A percentile compares a stretch with the other conserved stretches of the same genome.
phyloP scores from a whole-genome alignment of 1,140 invertebrate genomes.

The Drosophila bipectinata region DNA sequence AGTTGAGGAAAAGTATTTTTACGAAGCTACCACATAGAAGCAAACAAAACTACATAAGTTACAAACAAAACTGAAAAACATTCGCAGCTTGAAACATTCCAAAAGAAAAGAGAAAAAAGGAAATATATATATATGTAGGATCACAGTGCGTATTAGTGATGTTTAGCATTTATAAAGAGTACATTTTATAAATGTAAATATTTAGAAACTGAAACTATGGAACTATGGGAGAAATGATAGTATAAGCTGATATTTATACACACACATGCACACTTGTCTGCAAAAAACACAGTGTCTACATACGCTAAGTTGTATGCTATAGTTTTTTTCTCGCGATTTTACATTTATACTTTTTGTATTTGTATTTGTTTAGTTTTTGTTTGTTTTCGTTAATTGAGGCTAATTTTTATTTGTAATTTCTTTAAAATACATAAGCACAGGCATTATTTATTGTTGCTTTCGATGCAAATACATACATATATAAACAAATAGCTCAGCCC shows the following conservation, averaged over 20 bases:
- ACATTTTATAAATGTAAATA: constrained; percentile 79
- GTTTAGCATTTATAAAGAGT: constrained; percentile 58
- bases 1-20: constrained; percentile 62
- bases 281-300: constrained; percentile 11
- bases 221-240: constrained; percentile 62
- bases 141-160: constrained; percentile 24
- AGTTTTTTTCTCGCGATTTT: constrained; percentile 44
- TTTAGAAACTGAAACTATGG: constrained; percentile 48
- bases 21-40: constrained; percentile 61
- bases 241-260: constrained; percentile 69
- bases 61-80: constrained; percentile 35
- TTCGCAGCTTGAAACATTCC: constrained; percentile 80
- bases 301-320: constrained; percentile 59
- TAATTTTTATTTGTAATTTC: constrained; percentile 63
- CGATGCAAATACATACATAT: constrained; percentile 16
- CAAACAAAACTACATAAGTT: constrained; percentile 13
- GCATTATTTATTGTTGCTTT: constrained; percentile 48
- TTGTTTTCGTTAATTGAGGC: constrained; percentile 75
- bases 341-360: constrained; percentile 32
- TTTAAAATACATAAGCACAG: constrained; percentile 12
- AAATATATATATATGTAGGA: constrained; percentile 12
- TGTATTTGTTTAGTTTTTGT: constrained; percentile 57
- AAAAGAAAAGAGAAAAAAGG: constrained; percentile 51
- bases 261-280: constrained; percentile 12
- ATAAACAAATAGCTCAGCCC: constrained; percentile 28